Conservation (phyloP, 2,113 vertebrate genomes). For the Pampusana beccarii region DNA sequence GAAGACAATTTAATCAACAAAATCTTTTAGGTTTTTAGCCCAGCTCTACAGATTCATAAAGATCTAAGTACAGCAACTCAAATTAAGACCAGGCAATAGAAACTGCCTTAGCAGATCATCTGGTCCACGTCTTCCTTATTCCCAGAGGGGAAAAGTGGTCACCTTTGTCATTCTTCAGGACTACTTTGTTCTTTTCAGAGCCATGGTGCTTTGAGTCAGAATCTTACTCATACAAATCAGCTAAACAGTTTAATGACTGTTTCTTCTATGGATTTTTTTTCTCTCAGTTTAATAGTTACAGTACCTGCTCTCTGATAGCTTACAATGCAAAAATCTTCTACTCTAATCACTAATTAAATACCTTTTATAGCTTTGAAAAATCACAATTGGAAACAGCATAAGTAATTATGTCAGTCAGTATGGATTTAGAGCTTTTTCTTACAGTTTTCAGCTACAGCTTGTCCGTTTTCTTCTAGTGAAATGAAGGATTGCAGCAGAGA, state of each 20-base stretch:
- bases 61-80: conserved; percentile 57
- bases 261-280: conserved; percentile 12
- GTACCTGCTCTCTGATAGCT: conserved; percentile 19
- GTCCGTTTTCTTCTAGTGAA: conserved; percentile 21
- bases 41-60: conserved; percentile 52
- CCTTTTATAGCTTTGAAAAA: conserved; percentile 55
- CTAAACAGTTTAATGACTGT: conserved; percentile 37
- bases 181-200: conserved; percentile 49
- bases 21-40: conserved; percentile 59
- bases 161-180: conserved; percentile 46
- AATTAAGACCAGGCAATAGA: conserved; percentile 56
- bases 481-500: conserved; percentile 33
- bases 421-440: not conserved
- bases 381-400: conserved; percentile 31
- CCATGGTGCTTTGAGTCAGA: not conserved
- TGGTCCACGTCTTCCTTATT: conserved; percentile 21
- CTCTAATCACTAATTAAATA: conserved; percentile 57
- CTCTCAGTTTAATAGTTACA: conserved; percentile 24
- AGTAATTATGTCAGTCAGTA: conserved; percentile 31
- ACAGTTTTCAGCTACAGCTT: conserved; percentile 28
- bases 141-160: conserved; percentile 28
- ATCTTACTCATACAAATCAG: conserved; percentile 7
- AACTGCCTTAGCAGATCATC: not conserved
- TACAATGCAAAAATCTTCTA: not conserved
- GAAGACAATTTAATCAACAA: conserved; percentile 73